Percentiles rank a stretch among this genome's conserved stretches.
Evolutionary conservation across 2,113 vertebrate genomes (phyloP).

Genomic region (Cyprinodon tularosa): DNA sequence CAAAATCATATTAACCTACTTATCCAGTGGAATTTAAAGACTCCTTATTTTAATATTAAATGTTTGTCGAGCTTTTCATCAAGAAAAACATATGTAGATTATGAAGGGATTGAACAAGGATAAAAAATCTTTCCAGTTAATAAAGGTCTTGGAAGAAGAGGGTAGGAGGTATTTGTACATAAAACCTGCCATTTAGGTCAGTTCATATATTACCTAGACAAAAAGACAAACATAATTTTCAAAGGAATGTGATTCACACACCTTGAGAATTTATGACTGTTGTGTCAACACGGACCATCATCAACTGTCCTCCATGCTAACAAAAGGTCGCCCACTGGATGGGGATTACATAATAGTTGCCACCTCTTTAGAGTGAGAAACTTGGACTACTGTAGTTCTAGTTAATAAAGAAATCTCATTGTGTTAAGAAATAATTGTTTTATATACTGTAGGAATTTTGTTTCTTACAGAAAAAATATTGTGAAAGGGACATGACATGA

Average conservation of each 20-base stretch:
- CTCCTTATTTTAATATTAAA: constrained; percentile 17
- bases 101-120: constrained; percentile 6
- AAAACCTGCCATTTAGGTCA: not conserved
- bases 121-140: constrained; percentile 40
- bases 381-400: not conserved
- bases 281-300: constrained; percentile 4
- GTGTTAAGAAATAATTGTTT: not conserved
- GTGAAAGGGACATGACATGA: not conserved
- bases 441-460: not conserved
- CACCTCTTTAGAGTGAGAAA: not conserved
- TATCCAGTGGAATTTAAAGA: not conserved
- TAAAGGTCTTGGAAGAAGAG: constrained; percentile 3
- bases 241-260: constrained; percentile 3
- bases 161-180: constrained; percentile 3
- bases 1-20: constrained; percentile 29
- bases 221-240: not conserved
- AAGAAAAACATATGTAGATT: no score
- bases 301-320: not conserved
- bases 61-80: not conserved
- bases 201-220: not conserved
- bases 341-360: not conserved
- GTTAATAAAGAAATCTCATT: not conserved
- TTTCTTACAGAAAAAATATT: not conserved
- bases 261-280: not conserved
- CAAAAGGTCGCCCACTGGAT: not conserved